Percentiles rank a stretch among this genome's conserved stretches.
Evolutionary conservation across 2,888 invertebrate species (phyloP).

Genomic region (Phania funesta): DNA sequence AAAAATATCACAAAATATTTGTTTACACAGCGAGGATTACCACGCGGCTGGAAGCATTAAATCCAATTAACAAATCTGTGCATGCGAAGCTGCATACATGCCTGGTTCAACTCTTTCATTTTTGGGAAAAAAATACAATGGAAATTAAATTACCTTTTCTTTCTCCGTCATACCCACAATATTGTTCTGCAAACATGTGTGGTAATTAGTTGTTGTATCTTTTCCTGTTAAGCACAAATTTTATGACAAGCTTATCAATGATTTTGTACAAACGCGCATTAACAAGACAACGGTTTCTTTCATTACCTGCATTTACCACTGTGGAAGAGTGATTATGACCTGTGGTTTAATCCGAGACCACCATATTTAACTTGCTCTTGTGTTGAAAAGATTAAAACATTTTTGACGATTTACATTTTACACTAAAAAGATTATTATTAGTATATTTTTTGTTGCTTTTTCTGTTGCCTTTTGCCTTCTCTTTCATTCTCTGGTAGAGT

Average conservation of each 20-base stretch:
- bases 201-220: slow-evolving; percentile 64
- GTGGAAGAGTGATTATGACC: slow-evolving; percentile 61
- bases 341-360: slow-evolving; percentile 75
- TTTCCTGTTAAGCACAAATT: slow-evolving; percentile 78
- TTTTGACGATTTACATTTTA: slow-evolving; percentile 8
- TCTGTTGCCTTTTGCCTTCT: background rate
- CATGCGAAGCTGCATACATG: slow-evolving; percentile 45
- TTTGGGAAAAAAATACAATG: slow-evolving; percentile 7
- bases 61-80: slow-evolving; percentile 78
- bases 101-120: slow-evolving; percentile 11
- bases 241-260: slow-evolving; percentile 70
- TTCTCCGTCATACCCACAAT: slow-evolving; percentile 30
- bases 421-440: slow-evolving; percentile 3
- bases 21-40: slow-evolving; percentile 76
- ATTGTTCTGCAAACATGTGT: slow-evolving; percentile 19
- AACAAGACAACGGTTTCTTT: background rate
- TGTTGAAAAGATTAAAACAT: slow-evolving; percentile 32
- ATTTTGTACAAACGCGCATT: slow-evolving; percentile 21
- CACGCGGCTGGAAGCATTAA: slow-evolving; percentile 70
- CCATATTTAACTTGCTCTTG: slow-evolving; percentile 27
- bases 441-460: background rate
- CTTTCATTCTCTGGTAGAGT: slow-evolving; percentile 5
- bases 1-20: slow-evolving; percentile 74
- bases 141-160: slow-evolving; percentile 25
- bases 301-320: slow-evolving; percentile 40